Conservation (phyloP, 2,113 vertebrate genomes). For the Callorhinus ursinus region DNA sequence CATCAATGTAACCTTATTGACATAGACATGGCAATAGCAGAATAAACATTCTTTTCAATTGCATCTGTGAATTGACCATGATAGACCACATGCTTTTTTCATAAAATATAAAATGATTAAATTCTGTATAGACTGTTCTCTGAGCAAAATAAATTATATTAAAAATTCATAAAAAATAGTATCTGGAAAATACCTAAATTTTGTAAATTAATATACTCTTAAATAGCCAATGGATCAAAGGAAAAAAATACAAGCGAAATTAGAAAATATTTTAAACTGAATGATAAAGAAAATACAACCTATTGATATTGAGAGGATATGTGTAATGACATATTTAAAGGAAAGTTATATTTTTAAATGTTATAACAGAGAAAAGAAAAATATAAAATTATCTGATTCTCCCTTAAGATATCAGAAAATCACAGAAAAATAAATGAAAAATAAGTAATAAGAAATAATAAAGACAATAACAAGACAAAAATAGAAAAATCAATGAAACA, state of each 20-base stretch:
- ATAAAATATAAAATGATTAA: neutral
- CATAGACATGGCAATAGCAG: neutral
- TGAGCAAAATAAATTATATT: neutral
- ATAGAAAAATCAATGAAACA: neutral
- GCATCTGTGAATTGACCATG: neutral
- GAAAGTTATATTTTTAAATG: neutral
- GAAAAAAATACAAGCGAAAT: neutral
- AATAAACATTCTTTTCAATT: neutral
- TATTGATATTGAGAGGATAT: too few species aligned
- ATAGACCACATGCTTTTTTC: neutral
- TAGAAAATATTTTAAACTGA: neutral
- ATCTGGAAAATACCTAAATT: neutral
- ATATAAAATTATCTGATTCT: neutral
- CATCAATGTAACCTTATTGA: neutral
- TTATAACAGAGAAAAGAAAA: neutral
- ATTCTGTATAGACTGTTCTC: neutral
- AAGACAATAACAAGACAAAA: neutral
- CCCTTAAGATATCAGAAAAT: neutral
- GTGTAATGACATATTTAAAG: neutral
- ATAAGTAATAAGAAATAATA: neutral
- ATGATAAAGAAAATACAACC: neutral
- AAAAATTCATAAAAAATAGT: neutral
- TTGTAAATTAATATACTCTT: neutral
- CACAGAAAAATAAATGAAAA: neutral
- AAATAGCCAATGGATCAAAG: neutral